These are phyloP conservation scores for Cydia fagiglandana DNA, from an alignment of 1,140 invertebrate genomes.

Conservation along the genomic window DNA sequence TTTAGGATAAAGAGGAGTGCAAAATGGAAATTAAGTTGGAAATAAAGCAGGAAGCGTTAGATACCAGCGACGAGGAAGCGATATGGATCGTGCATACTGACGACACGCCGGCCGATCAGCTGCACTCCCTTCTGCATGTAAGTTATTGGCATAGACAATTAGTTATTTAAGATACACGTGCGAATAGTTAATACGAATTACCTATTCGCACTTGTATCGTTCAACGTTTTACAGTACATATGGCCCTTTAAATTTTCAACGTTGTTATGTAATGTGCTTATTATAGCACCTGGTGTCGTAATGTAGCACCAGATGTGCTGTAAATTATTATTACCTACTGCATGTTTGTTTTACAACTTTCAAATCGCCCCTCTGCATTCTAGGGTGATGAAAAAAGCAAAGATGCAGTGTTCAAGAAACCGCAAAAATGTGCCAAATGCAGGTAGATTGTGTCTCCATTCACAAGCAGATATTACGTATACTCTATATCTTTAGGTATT, in stretches of 20 bases:
- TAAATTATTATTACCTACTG: too few relatives aligned
- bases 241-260: too few relatives aligned
- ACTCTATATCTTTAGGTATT: too few relatives aligned
- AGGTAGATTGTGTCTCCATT: constrained; percentile 40
- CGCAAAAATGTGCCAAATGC: constrained; percentile 58
- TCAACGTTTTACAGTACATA: too few relatives aligned
- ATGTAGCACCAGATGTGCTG: too few relatives aligned
- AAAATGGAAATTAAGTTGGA: constrained; percentile 50
- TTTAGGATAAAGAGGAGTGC: constrained; percentile 33
- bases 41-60: constrained; percentile 59
- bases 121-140: constrained; percentile 48
- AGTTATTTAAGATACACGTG: too few relatives aligned
- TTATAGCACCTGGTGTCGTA: too few relatives aligned
- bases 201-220: too few relatives aligned
- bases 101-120: constrained; percentile 46
- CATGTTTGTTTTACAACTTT: too few relatives aligned
- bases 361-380: constrained; percentile 26
- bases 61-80: constrained; percentile 61
- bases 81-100: constrained; percentile 72
- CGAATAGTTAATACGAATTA: too few relatives aligned
- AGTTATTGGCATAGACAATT: not conserved
- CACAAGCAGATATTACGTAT: too few relatives aligned
- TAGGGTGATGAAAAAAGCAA: constrained; percentile 39
- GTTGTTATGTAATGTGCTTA: too few relatives aligned
- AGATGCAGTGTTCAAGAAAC: constrained; percentile 40